Evolutionary conservation across 2,797 vertebrate species (phyloP), one percentile per base, ranked within the genome.

Genomic region (Gadopsis bispinosus): DNA sequence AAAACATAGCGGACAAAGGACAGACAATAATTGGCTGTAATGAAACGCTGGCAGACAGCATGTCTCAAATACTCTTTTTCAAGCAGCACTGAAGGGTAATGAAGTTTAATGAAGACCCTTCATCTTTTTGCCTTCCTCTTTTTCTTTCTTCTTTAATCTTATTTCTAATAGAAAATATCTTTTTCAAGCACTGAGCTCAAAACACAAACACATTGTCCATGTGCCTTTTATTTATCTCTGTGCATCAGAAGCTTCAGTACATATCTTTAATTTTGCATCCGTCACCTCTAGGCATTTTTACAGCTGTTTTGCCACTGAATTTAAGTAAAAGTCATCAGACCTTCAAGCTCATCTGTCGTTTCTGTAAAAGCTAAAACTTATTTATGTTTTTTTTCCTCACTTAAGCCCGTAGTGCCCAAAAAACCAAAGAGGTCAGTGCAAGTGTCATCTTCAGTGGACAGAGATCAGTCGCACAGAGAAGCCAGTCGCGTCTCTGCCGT

Each of bases 361-460:
- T 26, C 4, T 48, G 12, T 51, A 9, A 76, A 56, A 61, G 47
- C 4, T 3, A 10, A 55, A 64, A 35, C 7, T 11, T 12, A 11
- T 17, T 47, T 26, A 26, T 26, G 26, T 26, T 53, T 7, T 26
- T 13, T 26, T 45, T 6, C 9, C n/a, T 67, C 45, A 71, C 73
- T 67, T 26, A 26, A 96, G 95, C 95, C 95, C 20, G 90, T 93
- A 51, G 95, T 96, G 26, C 95, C 95, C 69, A 95, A 95, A 90
- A 96, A 96, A 87, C 94, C 94, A 88, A 95, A 95, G 89, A 90
- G 94, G 85, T 95, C 94, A 1, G 94, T 95, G 69, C 95, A 94
- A 0, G 86, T 95, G 77, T 93, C 93, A 0, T 93, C 93, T 1
- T 93, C 93, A 4, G 69, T 91, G 86, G 94, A 93, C 92, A 95